Percentiles rank a stretch among this genome's conserved stretches.
Conservation (phyloP, 53 echinoderm and acorn worm species). For the Patiria pectinifera region DNA sequence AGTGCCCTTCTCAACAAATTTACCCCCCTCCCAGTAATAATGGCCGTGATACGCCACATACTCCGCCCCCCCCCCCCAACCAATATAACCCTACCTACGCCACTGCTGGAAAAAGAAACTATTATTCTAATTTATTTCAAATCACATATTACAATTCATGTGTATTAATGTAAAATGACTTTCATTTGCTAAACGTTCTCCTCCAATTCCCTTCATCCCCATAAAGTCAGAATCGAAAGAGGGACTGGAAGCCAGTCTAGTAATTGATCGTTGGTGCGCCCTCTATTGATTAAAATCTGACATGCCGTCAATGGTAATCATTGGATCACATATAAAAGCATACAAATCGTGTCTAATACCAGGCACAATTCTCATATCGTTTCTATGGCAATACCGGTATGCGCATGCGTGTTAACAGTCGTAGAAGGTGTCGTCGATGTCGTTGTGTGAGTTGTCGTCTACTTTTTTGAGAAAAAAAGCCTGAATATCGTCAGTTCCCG, state of each 20-base stretch:
- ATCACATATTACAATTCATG: too few species aligned
- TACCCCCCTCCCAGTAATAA: too few species aligned
- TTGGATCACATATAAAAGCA: not conserved
- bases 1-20: too few species aligned
- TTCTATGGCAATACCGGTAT: constrained; percentile 30
- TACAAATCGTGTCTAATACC: not conserved
- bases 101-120: too few species aligned
- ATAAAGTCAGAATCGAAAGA: too few species aligned
- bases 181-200: too few species aligned
- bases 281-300: not conserved
- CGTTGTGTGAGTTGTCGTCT: not conserved
- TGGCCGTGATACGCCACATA: too few species aligned
- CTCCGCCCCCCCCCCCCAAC: too few species aligned
- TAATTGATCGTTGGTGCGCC: not conserved
- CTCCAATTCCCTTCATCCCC: too few species aligned
- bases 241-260: not conserved
- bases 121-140: too few species aligned
- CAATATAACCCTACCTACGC: too few species aligned
- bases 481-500: not conserved
- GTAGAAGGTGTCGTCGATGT: constrained; percentile 6
- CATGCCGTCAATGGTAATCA: not conserved
- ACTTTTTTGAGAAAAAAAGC: not conserved
- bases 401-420: constrained; percentile 4
- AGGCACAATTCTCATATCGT: not conserved
- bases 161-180: too few species aligned